Percentiles rank a stretch among this genome's conserved stretches.
Evolutionary conservation across 2,888 invertebrate species (phyloP).

Genomic region (Agrotis clavis): DNA sequence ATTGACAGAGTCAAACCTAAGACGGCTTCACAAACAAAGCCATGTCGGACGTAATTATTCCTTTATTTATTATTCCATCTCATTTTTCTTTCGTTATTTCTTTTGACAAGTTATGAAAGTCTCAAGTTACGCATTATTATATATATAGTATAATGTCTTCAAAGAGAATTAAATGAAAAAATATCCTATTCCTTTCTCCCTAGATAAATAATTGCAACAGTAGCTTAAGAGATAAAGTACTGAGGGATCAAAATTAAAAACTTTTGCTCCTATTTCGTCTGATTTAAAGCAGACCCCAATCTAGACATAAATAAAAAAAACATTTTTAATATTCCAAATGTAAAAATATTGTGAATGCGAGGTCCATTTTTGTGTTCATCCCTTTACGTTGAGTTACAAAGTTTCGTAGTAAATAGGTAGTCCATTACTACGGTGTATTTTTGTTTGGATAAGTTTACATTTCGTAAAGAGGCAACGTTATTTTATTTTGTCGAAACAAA

Average conservation of each 20-base stretch:
- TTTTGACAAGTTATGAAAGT: slow-evolving; percentile 69
- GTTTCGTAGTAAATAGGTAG: slow-evolving; percentile 40
- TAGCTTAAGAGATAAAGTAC: slow-evolving; percentile 14
- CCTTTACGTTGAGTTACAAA: slow-evolving; percentile 45
- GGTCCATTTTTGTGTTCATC: slow-evolving; percentile 38
- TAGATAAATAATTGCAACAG: slow-evolving; percentile 23
- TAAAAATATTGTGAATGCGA: slow-evolving; percentile 36
- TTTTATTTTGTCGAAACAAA: slow-evolving; percentile 44
- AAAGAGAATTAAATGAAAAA: slow-evolving; percentile 53
- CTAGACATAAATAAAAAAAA: slow-evolving; percentile 43
- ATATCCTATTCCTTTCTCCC: slow-evolving; percentile 19
- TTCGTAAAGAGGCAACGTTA: slow-evolving; percentile 26
- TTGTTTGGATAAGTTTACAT: slow-evolving; percentile 31
- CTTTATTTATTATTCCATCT: slow-evolving; percentile 77
- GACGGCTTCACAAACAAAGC: slow-evolving; percentile 71
- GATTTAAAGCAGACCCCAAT: slow-evolving; percentile 41
- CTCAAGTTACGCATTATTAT: slow-evolving; percentile 73
- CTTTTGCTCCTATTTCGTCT: slow-evolving; percentile 42
- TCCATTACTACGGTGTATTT: slow-evolving; percentile 26
- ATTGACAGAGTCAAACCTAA: slow-evolving; percentile 66
- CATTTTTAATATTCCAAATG: slow-evolving; percentile 53
- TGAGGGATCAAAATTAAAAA: slow-evolving; percentile 35
- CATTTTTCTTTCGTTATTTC: slow-evolving; percentile 72
- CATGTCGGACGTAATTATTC: slow-evolving; percentile 77
- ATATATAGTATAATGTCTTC: slow-evolving; percentile 52